Conservation (phyloP, 2,113 vertebrate genomes). For the Pitta sordida region DNA sequence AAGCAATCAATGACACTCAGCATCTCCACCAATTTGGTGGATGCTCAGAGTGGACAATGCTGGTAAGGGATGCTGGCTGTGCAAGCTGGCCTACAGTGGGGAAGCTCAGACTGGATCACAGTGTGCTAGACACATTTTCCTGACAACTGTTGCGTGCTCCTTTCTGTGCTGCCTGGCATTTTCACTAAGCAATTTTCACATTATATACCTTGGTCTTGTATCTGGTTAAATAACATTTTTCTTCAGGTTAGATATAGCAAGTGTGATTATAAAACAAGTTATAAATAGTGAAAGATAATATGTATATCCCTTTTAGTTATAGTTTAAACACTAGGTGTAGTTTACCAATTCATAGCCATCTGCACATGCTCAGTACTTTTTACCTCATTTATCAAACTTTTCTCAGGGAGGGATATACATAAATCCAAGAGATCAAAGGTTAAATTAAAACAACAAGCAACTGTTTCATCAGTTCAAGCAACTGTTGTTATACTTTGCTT, state of each 20-base stretch:
- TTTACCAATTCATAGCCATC: not conserved
- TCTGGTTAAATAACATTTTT: not conserved
- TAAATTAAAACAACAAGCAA: not conserved
- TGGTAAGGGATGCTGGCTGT: not conserved
- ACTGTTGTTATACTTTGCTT: not conserved
- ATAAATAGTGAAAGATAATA: not conserved
- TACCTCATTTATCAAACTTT: not conserved
- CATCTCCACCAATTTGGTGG: not conserved
- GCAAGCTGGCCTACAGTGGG: fast-evolving
- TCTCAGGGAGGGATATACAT: not conserved
- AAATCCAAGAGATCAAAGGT: not conserved
- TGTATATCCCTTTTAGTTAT: not conserved
- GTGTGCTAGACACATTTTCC: not conserved
- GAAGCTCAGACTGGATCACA: not conserved
- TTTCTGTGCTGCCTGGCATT: not conserved
- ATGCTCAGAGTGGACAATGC: not conserved
- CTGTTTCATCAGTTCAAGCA: not conserved
- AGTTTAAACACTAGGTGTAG: not conserved
- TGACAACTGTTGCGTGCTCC: not conserved
- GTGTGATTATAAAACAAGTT: not conserved
- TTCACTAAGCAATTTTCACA: not conserved
- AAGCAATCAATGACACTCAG: not conserved
- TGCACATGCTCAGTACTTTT: not conserved
- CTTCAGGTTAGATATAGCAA: not conserved
- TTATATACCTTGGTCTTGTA: not conserved